Percentiles rank a stretch among this genome's conserved stretches.
Conservation (phyloP, 2,888 invertebrate genomes). For the Tipula vernalis region DNA sequence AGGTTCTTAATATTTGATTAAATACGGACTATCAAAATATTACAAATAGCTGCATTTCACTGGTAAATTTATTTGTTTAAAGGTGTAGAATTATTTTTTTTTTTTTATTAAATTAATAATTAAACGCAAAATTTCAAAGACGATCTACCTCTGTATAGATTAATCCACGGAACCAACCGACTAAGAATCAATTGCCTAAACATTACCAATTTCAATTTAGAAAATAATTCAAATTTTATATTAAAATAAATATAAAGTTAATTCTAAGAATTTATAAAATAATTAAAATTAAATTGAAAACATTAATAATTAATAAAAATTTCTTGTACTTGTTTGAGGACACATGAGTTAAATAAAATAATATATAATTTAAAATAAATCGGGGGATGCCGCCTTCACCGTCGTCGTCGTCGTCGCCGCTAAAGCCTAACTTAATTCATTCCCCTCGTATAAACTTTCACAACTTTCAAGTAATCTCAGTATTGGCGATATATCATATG, state of each 20-base stretch:
- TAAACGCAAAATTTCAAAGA: too few relatives aligned
- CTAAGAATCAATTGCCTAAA: neutral
- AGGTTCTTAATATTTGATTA: neutral
- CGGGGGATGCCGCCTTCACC: neutral
- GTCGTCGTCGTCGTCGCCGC: neutral
- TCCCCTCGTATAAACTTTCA: slow-evolving; percentile 74
- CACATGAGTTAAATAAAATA: neutral
- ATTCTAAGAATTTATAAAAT: neutral
- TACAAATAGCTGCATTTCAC: too few relatives aligned
- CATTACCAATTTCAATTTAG: neutral
- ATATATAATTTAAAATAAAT: neutral
- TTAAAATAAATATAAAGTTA: neutral
- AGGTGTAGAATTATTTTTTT: neutral
- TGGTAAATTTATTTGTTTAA: too few relatives aligned
- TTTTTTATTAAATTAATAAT: neutral
- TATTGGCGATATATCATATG: slow-evolving; percentile 83
- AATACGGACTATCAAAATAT: neutral
- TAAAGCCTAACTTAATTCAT: slow-evolving; percentile 51
- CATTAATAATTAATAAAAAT: neutral
- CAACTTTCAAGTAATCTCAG: slow-evolving; percentile 70
- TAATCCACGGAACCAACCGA: too few relatives aligned
- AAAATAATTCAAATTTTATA: neutral
- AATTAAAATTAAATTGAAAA: neutral
- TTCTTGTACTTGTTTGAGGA: neutral
- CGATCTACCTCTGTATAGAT: too few relatives aligned